Conservation (phyloP, 2,797 vertebrate species). For the Anniella stebbinsi region DNA sequence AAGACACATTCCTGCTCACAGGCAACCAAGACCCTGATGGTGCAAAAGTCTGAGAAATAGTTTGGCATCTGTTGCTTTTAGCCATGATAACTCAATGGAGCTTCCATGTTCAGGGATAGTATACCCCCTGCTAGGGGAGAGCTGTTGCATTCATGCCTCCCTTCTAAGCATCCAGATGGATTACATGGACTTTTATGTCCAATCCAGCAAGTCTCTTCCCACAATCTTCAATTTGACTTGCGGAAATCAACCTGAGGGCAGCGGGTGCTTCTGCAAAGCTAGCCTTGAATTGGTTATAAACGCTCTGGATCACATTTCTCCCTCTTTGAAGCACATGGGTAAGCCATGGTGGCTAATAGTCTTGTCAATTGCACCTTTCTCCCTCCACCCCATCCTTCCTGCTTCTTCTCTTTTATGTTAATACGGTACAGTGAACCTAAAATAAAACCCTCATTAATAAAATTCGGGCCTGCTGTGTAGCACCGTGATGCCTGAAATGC, state of each 20-base stretch:
- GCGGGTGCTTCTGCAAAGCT: slow-evolving; percentile 56
- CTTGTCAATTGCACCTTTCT: slow-evolving; percentile 55
- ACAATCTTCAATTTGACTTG: not conserved
- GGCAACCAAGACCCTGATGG: no score
- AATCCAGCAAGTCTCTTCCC: not conserved
- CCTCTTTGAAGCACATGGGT: slow-evolving; percentile 60
- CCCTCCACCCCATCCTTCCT: not conserved
- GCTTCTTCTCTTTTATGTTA: slow-evolving; percentile 55
- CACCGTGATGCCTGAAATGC: slow-evolving; percentile 53
- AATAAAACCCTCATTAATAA: slow-evolving; percentile 74
- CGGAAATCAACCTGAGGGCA: not conserved
- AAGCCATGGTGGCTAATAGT: slow-evolving; percentile 51
- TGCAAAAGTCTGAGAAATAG: not conserved
- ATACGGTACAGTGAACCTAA: slow-evolving; percentile 65
- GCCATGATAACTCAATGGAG: not conserved
- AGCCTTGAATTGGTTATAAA: slow-evolving; percentile 60
- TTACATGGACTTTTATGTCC: not conserved
- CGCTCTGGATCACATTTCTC: slow-evolving; percentile 49
- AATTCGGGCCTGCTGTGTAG: slow-evolving; percentile 56
- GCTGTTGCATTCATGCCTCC: not conserved
- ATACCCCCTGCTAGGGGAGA: not conserved
- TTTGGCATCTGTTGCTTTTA: not conserved
- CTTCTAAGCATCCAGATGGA: not conserved
- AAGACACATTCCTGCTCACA: not conserved
- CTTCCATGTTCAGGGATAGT: not conserved